These are phyloP conservation scores for Chrysotoxum bicinctum DNA, from an alignment of 2,888 invertebrate species.

Conservation along the genomic window DNA sequence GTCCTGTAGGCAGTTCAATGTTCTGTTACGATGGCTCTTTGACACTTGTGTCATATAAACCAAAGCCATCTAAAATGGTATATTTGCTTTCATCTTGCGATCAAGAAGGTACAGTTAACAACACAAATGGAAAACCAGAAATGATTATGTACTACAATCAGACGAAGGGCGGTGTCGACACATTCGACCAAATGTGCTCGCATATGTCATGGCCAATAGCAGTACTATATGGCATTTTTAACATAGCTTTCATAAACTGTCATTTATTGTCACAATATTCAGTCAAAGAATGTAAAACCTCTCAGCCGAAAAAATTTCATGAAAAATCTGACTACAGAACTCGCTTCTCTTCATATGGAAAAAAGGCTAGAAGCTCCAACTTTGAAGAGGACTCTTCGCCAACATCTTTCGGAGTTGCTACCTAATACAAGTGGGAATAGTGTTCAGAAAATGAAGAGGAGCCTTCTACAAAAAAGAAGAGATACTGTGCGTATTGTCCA, in stretches of 20 bases:
- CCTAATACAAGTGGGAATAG: conserved; percentile 8
- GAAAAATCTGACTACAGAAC: conserved; percentile 1
- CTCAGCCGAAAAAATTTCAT: conserved; percentile 30
- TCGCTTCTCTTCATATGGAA: too few relatives aligned
- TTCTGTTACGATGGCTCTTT: too few relatives aligned
- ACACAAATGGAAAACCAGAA: conserved; percentile 30
- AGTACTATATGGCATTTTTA: conserved; percentile 5
- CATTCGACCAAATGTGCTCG: too few relatives aligned
- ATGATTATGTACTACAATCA: conserved; percentile 54
- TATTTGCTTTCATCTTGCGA: conserved; percentile 55
- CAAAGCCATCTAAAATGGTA: too few relatives aligned
- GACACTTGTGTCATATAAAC: too few relatives aligned
- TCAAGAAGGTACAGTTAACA: conserved; percentile 34
- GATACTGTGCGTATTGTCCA: conserved; percentile 4
- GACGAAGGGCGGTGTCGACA: conserved; percentile 60
- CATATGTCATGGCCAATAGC: too few relatives aligned
- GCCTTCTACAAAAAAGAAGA: background rate
- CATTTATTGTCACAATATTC: conserved; percentile 45
- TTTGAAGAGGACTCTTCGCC: conserved; percentile 32
- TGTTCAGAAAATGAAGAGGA: conserved; percentile 16
- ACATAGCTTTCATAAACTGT: background rate
- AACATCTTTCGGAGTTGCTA: conserved; percentile 25
- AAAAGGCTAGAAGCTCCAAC: too few relatives aligned
- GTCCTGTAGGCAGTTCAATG: too few relatives aligned
- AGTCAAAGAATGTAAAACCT: conserved; percentile 27